phyloP scores from a whole-genome alignment of 2,113 vertebrate species.

The Phaethon lepturus region DNA sequence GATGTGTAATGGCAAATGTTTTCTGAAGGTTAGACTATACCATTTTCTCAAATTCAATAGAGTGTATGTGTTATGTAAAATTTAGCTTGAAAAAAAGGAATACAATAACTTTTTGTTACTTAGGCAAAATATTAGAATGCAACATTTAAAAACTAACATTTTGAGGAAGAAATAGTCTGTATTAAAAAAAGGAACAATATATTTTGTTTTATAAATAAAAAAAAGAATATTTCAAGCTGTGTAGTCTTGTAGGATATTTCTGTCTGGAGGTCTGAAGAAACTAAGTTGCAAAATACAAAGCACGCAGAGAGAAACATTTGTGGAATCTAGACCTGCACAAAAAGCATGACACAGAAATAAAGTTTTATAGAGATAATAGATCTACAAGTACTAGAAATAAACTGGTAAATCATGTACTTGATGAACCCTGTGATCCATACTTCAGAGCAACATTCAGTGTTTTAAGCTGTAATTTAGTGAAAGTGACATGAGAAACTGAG shows the following conservation, averaged over 20 bases:
- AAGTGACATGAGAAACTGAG: not conserved
- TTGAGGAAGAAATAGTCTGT: not conserved
- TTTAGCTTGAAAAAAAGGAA: not conserved
- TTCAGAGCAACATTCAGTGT: not conserved
- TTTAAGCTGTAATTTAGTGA: not conserved
- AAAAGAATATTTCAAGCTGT: not conserved
- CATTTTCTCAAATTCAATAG: not conserved
- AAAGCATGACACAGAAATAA: not conserved
- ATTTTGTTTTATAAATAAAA: not conserved
- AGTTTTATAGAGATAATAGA: not conserved
- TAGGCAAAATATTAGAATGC: not conserved
- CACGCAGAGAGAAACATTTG: accelerated
- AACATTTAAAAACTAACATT: not conserved
- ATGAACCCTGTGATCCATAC: not conserved
- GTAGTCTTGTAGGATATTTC: not conserved
- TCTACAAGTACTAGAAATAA: not conserved
- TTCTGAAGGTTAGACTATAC: not conserved
- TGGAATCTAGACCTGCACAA: not conserved
- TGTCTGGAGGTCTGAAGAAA: not conserved
- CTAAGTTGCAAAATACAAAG: not conserved
- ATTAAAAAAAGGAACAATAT: not conserved
- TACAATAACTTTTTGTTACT: not conserved
- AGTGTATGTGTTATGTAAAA: not conserved
- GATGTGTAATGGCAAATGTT: not conserved
- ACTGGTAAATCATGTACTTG: not conserved